Evolutionary conservation across 2,113 vertebrate species (phyloP).

Genomic region (Lophochroa leadbeateri): DNA sequence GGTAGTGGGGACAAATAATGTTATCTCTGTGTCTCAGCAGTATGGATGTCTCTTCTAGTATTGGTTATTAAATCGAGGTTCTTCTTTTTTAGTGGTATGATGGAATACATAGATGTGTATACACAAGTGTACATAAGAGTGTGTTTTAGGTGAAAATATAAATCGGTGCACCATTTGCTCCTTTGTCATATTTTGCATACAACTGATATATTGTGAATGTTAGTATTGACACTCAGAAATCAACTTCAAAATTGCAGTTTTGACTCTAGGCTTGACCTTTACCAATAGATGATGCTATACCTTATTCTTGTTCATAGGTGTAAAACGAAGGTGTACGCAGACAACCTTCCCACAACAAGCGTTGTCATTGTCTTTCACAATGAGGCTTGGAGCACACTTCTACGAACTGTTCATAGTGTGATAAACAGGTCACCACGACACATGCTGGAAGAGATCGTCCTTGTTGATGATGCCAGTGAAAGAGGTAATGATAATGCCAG

Average conservation of each 20-base stretch:
- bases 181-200: neutral
- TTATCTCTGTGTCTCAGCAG: neutral
- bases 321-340: constrained; percentile 95
- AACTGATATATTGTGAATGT: neutral
- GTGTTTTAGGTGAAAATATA: neutral
- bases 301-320: constrained; percentile 78
- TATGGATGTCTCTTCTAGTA: neutral
- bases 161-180: neutral
- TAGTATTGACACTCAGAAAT: neutral
- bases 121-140: neutral
- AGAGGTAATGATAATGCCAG: constrained; percentile 72
- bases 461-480: constrained; percentile 97
- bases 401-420: constrained; percentile 95
- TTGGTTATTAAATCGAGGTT: neutral
- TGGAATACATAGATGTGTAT: neutral
- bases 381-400: constrained; percentile 96
- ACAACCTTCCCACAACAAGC: constrained; percentile 94
- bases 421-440: constrained; percentile 93
- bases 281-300: neutral
- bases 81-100: neutral
- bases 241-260: neutral
- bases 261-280: neutral
- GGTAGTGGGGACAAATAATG: neutral
- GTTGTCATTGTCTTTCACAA: constrained; percentile 99
- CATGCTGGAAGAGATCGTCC: constrained; percentile 93